Evolutionary conservation across 2,888 invertebrate genomes (phyloP).

Genomic region (Lutraria lutraria): DNA sequence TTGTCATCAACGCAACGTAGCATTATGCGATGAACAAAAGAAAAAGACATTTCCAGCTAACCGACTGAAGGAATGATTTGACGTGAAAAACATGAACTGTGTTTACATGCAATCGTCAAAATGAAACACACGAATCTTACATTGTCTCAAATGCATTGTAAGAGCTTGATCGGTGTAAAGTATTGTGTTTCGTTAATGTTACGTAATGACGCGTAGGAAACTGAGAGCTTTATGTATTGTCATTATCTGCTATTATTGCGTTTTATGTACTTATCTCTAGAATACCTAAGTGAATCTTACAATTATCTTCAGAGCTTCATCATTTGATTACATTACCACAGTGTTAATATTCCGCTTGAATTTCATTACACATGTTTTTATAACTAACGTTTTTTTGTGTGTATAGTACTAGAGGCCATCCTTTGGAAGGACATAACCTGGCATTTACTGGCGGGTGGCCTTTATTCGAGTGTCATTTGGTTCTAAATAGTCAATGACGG

Average conservation of each 20-base stretch:
- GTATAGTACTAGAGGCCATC: too few relatives aligned
- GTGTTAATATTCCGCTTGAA: too few relatives aligned
- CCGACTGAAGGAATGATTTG: neutral
- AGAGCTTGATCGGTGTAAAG: neutral
- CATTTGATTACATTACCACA: too few relatives aligned
- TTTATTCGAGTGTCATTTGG: too few relatives aligned
- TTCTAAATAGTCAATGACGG: too few relatives aligned
- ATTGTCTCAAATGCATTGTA: neutral
- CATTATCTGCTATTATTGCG: neutral
- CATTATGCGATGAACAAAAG: conserved; percentile 26
- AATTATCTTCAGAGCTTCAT: too few relatives aligned
- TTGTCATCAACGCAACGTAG: conserved; percentile 55
- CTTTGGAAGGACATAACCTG: too few relatives aligned
- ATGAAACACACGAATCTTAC: neutral
- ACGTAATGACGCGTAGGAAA: neutral
- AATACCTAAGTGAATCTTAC: too few relatives aligned
- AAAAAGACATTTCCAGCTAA: neutral
- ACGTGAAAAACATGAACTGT: neutral
- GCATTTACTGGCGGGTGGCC: too few relatives aligned
- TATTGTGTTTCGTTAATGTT: neutral
- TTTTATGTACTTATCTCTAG: neutral
- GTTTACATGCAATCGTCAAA: neutral
- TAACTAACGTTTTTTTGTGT: too few relatives aligned
- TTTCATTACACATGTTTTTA: too few relatives aligned
- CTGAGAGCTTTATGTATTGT: neutral